Base-by-base conservation (phyloP, 2,113 vertebrate species). In the Stegostoma tigrinum region DNA sequence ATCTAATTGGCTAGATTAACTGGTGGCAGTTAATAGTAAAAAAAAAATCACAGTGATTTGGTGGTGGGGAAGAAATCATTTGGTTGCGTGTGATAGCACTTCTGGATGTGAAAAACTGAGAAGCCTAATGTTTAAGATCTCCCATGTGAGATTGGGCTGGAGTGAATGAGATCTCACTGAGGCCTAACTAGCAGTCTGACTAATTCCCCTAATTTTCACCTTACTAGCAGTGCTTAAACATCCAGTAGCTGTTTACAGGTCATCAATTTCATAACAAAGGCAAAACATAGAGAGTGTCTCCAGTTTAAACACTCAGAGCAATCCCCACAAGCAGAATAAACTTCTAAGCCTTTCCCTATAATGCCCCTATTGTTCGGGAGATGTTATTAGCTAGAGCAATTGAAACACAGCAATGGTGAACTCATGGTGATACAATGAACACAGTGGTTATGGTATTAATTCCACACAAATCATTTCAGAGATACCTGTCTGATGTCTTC, bases 401-500 rank as follows among this genome's bases (percentile, higher is more conserved):
- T 34, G n/a, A 67, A 67, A 34, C 87, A 61, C 87, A 42, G 19
- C 34, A 66, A 12, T 8, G 21, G 61, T 61, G 0, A 38, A 67
- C 19, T 34, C 8, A 38, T n/a, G 61, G 64, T 64, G 34, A 66
- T 23, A 67, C 38, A 93, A 93, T 38, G 89, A 93, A n/a, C 6
- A 38, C 21, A 66, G 34, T 93, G 0, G 19, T 21, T 75, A 66
- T 6, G 38, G 34, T 93, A 64, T 66, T 64, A 21, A 17, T 91
- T 66, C 30, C 89, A 66, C 34, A 64, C 66, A 61, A 89, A 90
- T 0, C 6, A n/a, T 12, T 90, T 90, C 48, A 55, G 48, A 93
- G 67, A 93, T 93, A 23, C n/a, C 67, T 19, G 64, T 66, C 89
- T 67, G n/a, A 93, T 93, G 66, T 66, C 55, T 93, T 93, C n/a